These are phyloP conservation scores for Oxytorus armatus DNA, from an alignment of 2,888 invertebrate species.

Conservation along the genomic window DNA sequence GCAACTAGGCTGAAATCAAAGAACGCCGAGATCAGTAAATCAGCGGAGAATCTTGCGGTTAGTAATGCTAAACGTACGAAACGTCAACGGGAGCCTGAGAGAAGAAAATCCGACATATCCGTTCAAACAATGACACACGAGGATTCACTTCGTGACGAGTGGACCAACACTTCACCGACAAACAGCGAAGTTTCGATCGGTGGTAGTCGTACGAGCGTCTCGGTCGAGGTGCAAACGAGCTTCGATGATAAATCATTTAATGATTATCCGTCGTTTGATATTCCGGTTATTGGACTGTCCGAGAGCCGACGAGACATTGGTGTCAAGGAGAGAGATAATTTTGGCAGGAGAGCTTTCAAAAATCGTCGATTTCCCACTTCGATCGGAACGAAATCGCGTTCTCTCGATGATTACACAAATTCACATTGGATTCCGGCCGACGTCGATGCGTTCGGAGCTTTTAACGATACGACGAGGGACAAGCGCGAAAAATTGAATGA, in stretches of 20 bases:
- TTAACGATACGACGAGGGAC: slow-evolving; percentile 8
- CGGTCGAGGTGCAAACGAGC: slow-evolving; percentile 81
- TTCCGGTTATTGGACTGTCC: slow-evolving; percentile 69
- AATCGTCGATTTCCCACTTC: slow-evolving; percentile 75
- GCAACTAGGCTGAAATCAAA: slow-evolving; percentile 77
- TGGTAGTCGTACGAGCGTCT: slow-evolving; percentile 74
- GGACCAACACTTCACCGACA: slow-evolving; percentile 80
- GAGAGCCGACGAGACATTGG: slow-evolving; percentile 74
- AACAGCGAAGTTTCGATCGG: slow-evolving; percentile 74
- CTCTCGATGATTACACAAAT: slow-evolving; percentile 73
- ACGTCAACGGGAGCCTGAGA: slow-evolving; percentile 77
- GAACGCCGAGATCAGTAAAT: slow-evolving; percentile 78
- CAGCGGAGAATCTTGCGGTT: slow-evolving; percentile 77
- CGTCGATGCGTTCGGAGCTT: background rate
- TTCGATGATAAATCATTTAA: slow-evolving; percentile 71
- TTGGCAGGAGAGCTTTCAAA: slow-evolving; percentile 62
- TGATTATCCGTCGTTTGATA: slow-evolving; percentile 36
- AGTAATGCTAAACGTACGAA: slow-evolving; percentile 72
- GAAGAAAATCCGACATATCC: slow-evolving; percentile 80
- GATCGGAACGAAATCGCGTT: slow-evolving; percentile 72
- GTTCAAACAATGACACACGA: slow-evolving; percentile 73
- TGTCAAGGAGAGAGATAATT: slow-evolving; percentile 69
- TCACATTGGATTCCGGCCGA: slow-evolving; percentile 20
- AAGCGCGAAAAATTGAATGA: slow-evolving; percentile 7
- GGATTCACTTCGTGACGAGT: slow-evolving; percentile 75